Evolutionary conservation across 2,797 vertebrate genomes (phyloP), one percentile per base, ranked within the genome.

Genomic region (Poecilia gillii): DNA sequence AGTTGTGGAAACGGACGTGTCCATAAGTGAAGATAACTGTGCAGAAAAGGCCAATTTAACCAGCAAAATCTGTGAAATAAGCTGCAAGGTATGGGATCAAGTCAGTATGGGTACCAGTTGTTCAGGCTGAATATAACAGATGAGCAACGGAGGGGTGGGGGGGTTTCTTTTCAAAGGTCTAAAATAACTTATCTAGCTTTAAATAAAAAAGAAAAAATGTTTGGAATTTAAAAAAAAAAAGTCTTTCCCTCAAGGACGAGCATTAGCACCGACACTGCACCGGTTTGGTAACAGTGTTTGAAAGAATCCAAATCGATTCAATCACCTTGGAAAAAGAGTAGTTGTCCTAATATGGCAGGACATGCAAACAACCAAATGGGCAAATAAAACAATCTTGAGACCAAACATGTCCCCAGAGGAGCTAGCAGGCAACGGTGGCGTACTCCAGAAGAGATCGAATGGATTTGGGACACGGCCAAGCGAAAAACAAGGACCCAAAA

Each of bases 11-110:
- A 36, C 59, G 51, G 39, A 49, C 51, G 70, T 70, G 16, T 33
- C 4, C 53, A 77, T 83, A 41, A 75, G 76, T 28, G n/a, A 74
- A 77, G 62, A 84, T 47, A 55, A 72, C 64, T 28, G 59, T n/a
- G 39, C 53, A 53, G 36, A 72, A 53, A 80, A 76, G 73, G 25
- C 64, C 36, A 8, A 36, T 66, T 36, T 59, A 76, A 70, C 45
- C 6, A 23, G 36, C 39, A 46, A 64, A 74, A 74, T 77, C 14
- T 78, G 82, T 81, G 76, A 77, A 80, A 80, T 55, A 71, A 75
- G 51, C 75, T 28, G 79, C 45, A 83, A 31, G 51, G 9, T 18
- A 75, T 46, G 70, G 64, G 82, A 73, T 79, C 20, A 76, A 75
- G 75, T 78, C 28, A 73, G 51, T 68, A n/a, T 47, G n/a, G 47